Conservation (phyloP, 1,140 invertebrate genomes). For the Atta colombica region DNA sequence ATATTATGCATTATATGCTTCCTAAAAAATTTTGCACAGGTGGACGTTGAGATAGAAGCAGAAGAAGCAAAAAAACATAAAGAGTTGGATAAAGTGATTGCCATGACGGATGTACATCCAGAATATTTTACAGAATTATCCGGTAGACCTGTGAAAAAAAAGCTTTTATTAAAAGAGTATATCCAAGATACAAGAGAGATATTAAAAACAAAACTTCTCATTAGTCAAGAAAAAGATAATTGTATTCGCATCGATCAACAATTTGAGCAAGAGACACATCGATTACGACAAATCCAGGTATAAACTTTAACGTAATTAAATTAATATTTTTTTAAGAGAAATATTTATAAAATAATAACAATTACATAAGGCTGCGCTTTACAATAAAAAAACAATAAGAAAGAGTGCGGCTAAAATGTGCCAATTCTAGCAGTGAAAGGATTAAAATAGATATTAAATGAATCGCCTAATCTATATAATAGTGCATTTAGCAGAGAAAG, state of each 20-base stretch:
- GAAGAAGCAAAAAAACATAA: slow-evolving; percentile 69
- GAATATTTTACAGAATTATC: slow-evolving; percentile 88
- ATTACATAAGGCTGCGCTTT: not conserved
- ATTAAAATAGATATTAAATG: no score
- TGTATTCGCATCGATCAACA: slow-evolving; percentile 88
- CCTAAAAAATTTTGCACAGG: slow-evolving; percentile 59
- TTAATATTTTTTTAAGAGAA: not conserved
- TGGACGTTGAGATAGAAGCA: slow-evolving; percentile 70
- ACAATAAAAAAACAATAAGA: no score
- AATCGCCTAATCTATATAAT: no score
- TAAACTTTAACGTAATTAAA: slow-evolving; percentile 43
- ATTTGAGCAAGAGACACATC: slow-evolving; percentile 87
- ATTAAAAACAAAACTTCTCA: slow-evolving; percentile 87
- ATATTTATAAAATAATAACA: not conserved
- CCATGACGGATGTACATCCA: slow-evolving; percentile 88
- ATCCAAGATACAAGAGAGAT: slow-evolving; percentile 87
- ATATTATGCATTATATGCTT: not conserved
- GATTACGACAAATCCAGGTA: slow-evolving; percentile 87
- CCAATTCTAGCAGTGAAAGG: no score
- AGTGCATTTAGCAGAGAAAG: no score
- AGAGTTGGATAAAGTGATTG: slow-evolving; percentile 64
- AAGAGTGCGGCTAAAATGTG: no score
- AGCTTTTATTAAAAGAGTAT: slow-evolving; percentile 87
- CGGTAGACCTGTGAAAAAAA: slow-evolving; percentile 87
- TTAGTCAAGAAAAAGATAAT: slow-evolving; percentile 88